phyloP scores from a whole-genome alignment of 2,888 invertebrate genomes.

The Epinotia bilunana region DNA sequence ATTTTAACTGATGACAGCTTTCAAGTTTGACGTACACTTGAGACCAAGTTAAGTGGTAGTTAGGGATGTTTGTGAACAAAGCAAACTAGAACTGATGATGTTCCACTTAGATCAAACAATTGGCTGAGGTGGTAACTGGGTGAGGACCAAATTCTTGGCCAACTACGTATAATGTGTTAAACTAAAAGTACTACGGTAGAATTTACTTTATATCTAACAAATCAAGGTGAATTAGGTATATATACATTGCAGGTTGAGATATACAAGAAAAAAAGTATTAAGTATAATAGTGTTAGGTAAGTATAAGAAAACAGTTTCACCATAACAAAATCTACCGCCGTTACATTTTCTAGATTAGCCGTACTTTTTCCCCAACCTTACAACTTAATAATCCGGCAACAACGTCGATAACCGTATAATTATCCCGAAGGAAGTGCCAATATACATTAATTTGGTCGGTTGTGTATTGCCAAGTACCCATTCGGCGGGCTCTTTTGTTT shows the following conservation, averaged over 20 bases:
- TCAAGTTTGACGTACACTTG: slow-evolving; percentile 54
- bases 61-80: slow-evolving; percentile 19
- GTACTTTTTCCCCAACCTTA: slow-evolving; percentile 34
- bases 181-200: not conserved
- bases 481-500: slow-evolving; percentile 73
- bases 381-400: slow-evolving; percentile 44
- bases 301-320: not conserved
- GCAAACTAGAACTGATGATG: not conserved
- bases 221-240: too few species aligned
- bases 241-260: too few species aligned
- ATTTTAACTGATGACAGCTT: slow-evolving; percentile 58
- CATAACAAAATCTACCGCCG: not conserved
- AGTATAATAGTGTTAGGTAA: too few species aligned
- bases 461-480: slow-evolving; percentile 61
- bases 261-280: not conserved
- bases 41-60: slow-evolving; percentile 48
- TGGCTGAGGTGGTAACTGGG: not conserved
- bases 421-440: slow-evolving; percentile 38
- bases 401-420: slow-evolving; percentile 44
- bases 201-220: too few species aligned
- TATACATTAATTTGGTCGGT: slow-evolving; percentile 61
- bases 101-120: not conserved
- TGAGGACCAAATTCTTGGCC: too few species aligned
- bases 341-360: slow-evolving; percentile 18
- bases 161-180: too few species aligned